Conservation (phyloP, 2,113 vertebrate species). For the Cryptomyrus ogoouensis region DNA sequence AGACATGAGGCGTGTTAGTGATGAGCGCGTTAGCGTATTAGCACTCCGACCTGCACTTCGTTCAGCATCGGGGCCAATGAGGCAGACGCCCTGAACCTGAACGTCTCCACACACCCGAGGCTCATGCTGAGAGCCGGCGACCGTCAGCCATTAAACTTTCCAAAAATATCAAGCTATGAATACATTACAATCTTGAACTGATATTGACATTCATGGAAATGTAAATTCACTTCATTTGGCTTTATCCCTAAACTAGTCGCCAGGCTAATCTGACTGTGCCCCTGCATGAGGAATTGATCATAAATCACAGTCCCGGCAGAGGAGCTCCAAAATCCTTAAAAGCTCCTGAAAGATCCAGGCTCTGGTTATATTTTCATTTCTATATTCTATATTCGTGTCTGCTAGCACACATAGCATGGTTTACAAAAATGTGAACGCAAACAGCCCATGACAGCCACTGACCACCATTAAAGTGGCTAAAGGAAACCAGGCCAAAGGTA, state of each 20-base stretch:
- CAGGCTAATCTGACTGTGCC: background rate
- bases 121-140: background rate
- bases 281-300: background rate
- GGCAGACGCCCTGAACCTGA: background rate
- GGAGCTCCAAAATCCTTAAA: background rate
- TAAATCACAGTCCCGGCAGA: background rate
- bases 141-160: background rate
- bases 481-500: background rate
- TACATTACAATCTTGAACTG: background rate
- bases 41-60: background rate
- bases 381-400: background rate
- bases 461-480: background rate
- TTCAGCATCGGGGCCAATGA: background rate
- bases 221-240: conserved; percentile 6
- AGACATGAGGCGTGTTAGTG: background rate
- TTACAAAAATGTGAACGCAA: background rate
- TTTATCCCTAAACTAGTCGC: background rate
- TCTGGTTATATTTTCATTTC: background rate
- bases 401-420: background rate
- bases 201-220: background rate
- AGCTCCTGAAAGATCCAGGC: background rate
- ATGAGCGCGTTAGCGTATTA: background rate
- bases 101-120: background rate
- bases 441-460: background rate
- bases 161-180: conserved; percentile 9